Conservation (phyloP, 2,888 invertebrate species). For the Rotaria magnacalcarata region DNA sequence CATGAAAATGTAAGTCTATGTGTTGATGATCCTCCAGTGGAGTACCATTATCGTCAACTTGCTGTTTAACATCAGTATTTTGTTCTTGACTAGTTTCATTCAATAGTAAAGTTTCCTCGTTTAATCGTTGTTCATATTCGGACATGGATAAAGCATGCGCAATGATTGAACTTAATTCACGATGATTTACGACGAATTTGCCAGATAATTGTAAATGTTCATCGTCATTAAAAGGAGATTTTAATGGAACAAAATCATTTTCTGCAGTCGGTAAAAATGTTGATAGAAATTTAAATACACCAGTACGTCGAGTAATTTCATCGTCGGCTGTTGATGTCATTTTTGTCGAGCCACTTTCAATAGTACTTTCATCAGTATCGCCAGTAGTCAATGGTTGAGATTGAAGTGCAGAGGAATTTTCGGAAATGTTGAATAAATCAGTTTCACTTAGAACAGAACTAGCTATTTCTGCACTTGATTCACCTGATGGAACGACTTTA, state of each 20-base stretch:
- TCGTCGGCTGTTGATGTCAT: background rate
- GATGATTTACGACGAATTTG: constrained; percentile 66
- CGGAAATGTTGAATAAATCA: background rate
- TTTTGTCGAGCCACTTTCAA: background rate
- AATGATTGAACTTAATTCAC: constrained; percentile 77
- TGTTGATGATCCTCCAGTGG: background rate
- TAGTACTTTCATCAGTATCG: background rate
- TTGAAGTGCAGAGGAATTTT: background rate
- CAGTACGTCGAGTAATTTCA: background rate
- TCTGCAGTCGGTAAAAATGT: constrained; percentile 42
- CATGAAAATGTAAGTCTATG: constrained; percentile 60
- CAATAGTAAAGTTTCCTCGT: background rate
- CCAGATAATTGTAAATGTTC: constrained; percentile 70
- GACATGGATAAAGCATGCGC: constrained; percentile 68
- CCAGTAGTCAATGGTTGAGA: no score
- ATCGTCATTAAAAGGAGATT: constrained; percentile 58
- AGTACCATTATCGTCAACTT: background rate
- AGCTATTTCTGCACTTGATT: background rate
- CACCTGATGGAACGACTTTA: background rate
- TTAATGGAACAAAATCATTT: constrained; percentile 39
- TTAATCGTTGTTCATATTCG: constrained; percentile 27
- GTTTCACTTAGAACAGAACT: background rate
- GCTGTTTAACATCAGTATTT: background rate
- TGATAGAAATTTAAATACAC: background rate
- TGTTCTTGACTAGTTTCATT: background rate